These are phyloP conservation scores for Chelonus insularis DNA, from an alignment of 1,140 invertebrate genomes.

Conservation along the genomic window DNA sequence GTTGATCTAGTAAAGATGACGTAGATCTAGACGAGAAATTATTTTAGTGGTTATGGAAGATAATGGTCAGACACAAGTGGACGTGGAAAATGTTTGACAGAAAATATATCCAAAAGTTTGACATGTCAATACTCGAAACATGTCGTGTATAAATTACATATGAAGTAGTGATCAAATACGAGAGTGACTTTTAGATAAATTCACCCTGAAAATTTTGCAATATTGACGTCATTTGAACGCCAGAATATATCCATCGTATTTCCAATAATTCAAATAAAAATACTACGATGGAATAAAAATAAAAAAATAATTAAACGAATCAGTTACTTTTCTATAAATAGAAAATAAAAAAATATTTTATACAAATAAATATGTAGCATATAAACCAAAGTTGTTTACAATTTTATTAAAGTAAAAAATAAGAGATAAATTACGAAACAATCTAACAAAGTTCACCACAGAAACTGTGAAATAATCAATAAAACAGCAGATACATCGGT, in stretches of 20 bases:
- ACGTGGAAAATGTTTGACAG: constrained; percentile 26
- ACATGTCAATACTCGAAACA: constrained; percentile 13
- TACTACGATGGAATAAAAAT: too few species aligned
- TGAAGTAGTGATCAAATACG: constrained; percentile 4
- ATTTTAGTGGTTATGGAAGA: constrained; percentile 3
- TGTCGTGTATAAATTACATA: constrained; percentile 24
- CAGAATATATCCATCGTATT: not conserved
- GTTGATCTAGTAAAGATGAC: constrained; percentile 1
- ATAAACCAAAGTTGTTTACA: too few species aligned
- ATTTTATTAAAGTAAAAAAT: not conserved
- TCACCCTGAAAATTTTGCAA: not conserved
- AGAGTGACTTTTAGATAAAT: not conserved
- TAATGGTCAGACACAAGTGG: constrained; percentile 24
- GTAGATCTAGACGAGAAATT: constrained; percentile 2
- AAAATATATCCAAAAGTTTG: constrained; percentile 23
- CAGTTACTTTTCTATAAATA: not conserved
- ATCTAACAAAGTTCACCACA: not conserved
- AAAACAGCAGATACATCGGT: constrained; percentile 6
- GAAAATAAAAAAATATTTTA: not conserved
- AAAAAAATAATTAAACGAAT: not conserved
- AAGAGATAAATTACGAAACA: not conserved
- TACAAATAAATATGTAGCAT: not conserved
- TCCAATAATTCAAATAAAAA: too few species aligned
- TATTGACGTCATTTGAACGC: not conserved
- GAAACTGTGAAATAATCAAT: constrained; percentile 3